Evolutionary conservation across 2,888 invertebrate species (phyloP), one percentile per base, ranked within the genome.

Genomic region (Drosophila peninsularis): DNA sequence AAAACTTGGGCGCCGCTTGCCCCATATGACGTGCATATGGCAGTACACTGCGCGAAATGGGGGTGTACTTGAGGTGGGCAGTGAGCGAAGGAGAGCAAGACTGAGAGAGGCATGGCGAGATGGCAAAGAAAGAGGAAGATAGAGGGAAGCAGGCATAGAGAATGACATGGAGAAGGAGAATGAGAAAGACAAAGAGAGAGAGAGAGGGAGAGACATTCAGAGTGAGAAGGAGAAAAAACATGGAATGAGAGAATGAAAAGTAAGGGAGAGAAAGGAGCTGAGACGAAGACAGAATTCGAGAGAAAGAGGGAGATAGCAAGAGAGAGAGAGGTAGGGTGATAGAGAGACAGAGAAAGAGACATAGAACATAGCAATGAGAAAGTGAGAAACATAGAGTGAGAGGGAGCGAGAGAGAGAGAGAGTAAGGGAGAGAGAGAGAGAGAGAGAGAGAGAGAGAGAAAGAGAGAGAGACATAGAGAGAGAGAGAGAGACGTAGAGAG

Each of bases 21-120:
- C 72, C 75, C 71, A 75, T 41, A 77, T 73, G 76, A 71, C 71
- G 74, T 66, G 70, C 62, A 70, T 61, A 66, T 62, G 61, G 27
- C 53, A 30, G 19, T 44, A 47, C 56, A 56, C 56, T 27, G 45
- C 4, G 11, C 27, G 17, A 56, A 56, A 45, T 27, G 3, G 14
- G 24, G 27, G 10, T 0, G 32, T 14, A 49, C 3, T 32, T 13
- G 19, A 7, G 3, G 47, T 2, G n/a, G 17, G 24, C 24, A 24
- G 27, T 30, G 32, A 17, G 30, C 9, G 30, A 30, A 10, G 10
- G 10, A 30, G 3, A 30, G 30, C 1, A 10, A 30, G 30, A 0
- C 9, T 30, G 30, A 30, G 30, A 30, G 10, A 30, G 27, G 27
- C 27, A 30, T 7, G 5, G 27, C 1, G 6, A 30, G 7, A 30